A percentile compares a stretch with the other conserved stretches of the same genome.
Evolutionary conservation across 2,888 invertebrate genomes (phyloP).

Genomic region (Rotaria socialis): DNA sequence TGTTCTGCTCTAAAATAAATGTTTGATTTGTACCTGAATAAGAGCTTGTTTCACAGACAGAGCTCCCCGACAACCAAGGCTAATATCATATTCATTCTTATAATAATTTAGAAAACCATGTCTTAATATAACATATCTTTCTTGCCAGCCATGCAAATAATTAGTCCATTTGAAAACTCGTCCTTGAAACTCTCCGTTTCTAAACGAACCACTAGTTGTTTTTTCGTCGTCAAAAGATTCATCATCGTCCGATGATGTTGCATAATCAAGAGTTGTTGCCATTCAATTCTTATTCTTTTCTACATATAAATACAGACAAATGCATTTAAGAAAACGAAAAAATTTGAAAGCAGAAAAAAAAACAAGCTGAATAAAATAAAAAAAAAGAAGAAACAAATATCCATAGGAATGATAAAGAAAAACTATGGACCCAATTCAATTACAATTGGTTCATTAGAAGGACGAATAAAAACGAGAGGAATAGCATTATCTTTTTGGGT

Average conservation of each 20-base stretch:
- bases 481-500: no score
- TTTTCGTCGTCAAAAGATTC: constrained; percentile 25
- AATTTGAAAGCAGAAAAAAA: not conserved
- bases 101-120: constrained; percentile 94
- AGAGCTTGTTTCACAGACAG: constrained; percentile 86
- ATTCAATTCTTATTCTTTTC: not conserved
- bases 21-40: constrained; percentile 70
- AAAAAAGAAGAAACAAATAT: not conserved
- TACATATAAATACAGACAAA: not conserved
- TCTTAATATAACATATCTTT: constrained; percentile 88
- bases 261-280: not conserved
- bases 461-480: not conserved
- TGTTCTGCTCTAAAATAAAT: not conserved
- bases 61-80: constrained; percentile 92
- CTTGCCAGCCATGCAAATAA: constrained; percentile 96
- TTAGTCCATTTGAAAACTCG: constrained; percentile 95
- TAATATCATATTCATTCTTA: constrained; percentile 88
- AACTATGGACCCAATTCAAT: not conserved
- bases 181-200: constrained; percentile 61
- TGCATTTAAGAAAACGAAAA: not conserved
- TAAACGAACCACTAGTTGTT: not conserved
- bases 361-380: not conserved
- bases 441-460: not conserved
- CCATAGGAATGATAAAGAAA: not conserved
- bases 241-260: constrained; percentile 18